phyloP scores from a whole-genome alignment of 1,140 invertebrate species.

The Xylocopa sonorina region DNA sequence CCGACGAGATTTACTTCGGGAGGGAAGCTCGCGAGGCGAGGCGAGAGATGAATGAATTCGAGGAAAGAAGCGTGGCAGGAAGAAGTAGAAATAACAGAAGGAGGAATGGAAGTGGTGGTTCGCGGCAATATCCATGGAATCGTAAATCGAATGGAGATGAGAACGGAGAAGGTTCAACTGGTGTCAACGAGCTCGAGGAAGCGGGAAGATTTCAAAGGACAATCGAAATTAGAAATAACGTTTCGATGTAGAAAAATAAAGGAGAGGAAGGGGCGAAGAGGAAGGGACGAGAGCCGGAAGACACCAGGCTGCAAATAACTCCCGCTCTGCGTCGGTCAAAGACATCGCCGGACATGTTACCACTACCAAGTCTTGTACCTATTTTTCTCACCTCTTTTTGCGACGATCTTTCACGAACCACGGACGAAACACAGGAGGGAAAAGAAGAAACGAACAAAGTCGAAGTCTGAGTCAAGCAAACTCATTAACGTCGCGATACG shows the following conservation, averaged over 20 bases:
- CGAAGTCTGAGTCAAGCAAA: conserved; percentile 7
- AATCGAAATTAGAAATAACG: conserved; percentile 23
- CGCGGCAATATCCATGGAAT: too few species aligned
- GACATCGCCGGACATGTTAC: conserved; percentile 26
- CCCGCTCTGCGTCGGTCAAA: conserved; percentile 16
- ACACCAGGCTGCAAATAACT: conserved; percentile 33
- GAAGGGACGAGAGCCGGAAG: conserved; percentile 18
- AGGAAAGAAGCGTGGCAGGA: too few species aligned
- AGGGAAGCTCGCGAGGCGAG: neutral
- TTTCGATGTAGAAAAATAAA: neutral
- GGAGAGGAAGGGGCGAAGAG: neutral
- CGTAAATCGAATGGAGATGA: neutral
- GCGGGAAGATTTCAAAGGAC: neutral
- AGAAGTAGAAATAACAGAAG: neutral
- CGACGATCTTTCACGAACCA: neutral
- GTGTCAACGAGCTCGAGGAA: neutral
- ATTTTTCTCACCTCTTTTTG: neutral
- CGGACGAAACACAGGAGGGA: too few species aligned
- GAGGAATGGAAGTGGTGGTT: neutral
- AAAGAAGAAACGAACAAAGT: neutral
- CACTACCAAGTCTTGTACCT: neutral
- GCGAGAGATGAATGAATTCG: neutral
- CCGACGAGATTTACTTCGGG: neutral
- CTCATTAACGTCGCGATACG: conserved; percentile 34
- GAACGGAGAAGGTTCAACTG: too few species aligned